These are phyloP conservation scores for Cephalopterus ornatus DNA, from an alignment of 2,113 vertebrate species.

Conservation along the genomic window DNA sequence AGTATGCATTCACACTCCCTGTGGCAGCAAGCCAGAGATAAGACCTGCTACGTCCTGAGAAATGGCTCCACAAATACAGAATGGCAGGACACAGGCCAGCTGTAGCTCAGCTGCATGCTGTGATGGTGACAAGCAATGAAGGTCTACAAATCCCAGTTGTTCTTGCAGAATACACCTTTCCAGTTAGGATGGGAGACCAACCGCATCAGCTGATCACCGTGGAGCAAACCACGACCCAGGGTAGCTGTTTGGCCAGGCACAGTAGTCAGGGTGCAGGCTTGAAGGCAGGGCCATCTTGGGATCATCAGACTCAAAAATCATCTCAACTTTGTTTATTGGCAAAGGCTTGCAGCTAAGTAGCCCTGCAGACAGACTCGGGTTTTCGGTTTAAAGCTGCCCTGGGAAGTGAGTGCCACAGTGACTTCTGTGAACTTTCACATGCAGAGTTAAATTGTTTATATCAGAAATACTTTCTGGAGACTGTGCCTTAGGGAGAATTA, in stretches of 20 bases:
- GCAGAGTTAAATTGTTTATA: neutral
- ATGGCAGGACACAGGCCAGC: neutral
- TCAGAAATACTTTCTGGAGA: slow-evolving; percentile 11
- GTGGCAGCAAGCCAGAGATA: neutral
- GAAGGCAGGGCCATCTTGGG: neutral
- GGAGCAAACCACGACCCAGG: neutral
- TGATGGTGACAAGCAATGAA: neutral
- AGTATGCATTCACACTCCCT: neutral
- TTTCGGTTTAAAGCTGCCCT: neutral
- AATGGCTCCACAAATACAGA: neutral
- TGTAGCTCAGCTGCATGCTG: neutral
- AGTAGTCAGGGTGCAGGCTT: neutral
- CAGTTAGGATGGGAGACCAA: neutral
- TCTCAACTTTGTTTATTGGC: neutral
- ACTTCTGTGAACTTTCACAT: neutral
- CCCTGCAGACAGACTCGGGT: neutral
- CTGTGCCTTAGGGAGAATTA: neutral
- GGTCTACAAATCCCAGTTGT: neutral
- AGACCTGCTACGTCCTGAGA: neutral
- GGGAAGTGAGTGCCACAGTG: neutral
- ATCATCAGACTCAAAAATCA: neutral
- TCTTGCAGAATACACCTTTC: neutral
- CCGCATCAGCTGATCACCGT: neutral
- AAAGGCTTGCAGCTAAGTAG: neutral
- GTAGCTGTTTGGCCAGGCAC: neutral